Base-by-base conservation (phyloP, 2,888 invertebrate genomes). In the Latrodectus elegans region DNA sequence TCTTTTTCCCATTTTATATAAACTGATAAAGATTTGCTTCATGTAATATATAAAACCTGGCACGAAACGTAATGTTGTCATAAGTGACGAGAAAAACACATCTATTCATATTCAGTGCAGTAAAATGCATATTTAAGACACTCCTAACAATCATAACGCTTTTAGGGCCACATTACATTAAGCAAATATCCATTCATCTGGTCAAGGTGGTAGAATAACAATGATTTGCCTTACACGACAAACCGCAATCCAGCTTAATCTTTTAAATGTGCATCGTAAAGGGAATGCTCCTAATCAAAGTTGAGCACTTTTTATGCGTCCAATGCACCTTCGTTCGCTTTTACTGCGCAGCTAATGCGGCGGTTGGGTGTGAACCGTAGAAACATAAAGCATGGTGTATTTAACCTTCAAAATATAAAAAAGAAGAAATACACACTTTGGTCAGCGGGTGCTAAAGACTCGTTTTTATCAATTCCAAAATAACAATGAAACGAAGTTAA, bases 401-500 rank as follows among this genome's bases (percentile, higher is more conserved):
- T 74, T 75, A 74, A 79, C 74, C 78, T 73, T 73, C 84, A 72
- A 60, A 60, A 60, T 38, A 38, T 38, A 38, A 60, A 60, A 60
- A 15, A 11, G 14, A 60, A 55, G 14, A 55, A 55, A 60, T 4
- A 60, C 12, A 60, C 12, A 74, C 22, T 74, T 49, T 85, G 84
- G 84, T 85, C 84, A 85, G 74, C 76, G 64, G n/a, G 73, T 67
- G 85, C 80, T 86, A 80, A 80, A 86, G 80, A 80, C 80, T 15
- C 60, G n/a, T 51, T 71, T 75, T 86, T 80, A 86, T 86, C 85
- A 86, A 86, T 86, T 74, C 72, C 67, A 74, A 80, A 80, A 70
- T 52, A 76, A 75, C 80, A 80, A 53, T 80, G 75, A 85, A 65
- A 38, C 38, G 38, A 38, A 85, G 53, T 11, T 17, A 79, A 26